These are phyloP conservation scores for Eupithecia inturbata DNA, from an alignment of 2,888 invertebrate genomes.

Conservation along the genomic window DNA sequence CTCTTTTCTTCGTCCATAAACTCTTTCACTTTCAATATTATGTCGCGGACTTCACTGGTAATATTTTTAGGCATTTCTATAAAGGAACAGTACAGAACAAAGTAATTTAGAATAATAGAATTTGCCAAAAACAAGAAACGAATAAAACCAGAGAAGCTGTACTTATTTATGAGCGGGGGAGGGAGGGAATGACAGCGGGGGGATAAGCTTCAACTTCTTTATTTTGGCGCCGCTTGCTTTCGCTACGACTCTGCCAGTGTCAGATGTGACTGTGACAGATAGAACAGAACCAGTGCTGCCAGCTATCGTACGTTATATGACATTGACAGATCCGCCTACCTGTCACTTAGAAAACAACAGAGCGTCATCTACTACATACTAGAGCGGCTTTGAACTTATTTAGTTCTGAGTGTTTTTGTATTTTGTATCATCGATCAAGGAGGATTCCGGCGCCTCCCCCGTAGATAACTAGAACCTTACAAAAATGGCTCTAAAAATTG, in stretches of 20 bases:
- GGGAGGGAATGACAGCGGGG: background rate
- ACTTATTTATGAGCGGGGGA: background rate
- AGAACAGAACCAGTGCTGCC: background rate
- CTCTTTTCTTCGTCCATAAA: slow-evolving; percentile 81
- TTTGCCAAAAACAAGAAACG: background rate
- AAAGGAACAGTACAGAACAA: slow-evolving; percentile 12
- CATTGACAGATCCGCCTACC: background rate
- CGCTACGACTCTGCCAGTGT: too few species aligned
- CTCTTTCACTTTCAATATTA: slow-evolving; percentile 78
- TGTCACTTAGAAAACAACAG: background rate
- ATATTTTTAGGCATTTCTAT: slow-evolving; percentile 78
- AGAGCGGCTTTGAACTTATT: background rate
- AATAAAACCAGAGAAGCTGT: background rate
- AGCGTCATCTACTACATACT: background rate
- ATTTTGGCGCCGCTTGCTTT: too few species aligned
- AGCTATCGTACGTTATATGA: background rate
- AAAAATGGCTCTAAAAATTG: too few species aligned
- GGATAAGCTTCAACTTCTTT: too few species aligned
- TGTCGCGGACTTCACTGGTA: slow-evolving; percentile 77
- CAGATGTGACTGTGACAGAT: background rate
- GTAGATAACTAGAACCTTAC: too few species aligned
- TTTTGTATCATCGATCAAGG: too few species aligned
- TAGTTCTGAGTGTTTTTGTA: too few species aligned
- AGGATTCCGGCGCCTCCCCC: too few species aligned
- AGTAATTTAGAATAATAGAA: background rate